phyloP scores from a whole-genome alignment of 1,140 invertebrate species.

The Bombus balteatus region DNA sequence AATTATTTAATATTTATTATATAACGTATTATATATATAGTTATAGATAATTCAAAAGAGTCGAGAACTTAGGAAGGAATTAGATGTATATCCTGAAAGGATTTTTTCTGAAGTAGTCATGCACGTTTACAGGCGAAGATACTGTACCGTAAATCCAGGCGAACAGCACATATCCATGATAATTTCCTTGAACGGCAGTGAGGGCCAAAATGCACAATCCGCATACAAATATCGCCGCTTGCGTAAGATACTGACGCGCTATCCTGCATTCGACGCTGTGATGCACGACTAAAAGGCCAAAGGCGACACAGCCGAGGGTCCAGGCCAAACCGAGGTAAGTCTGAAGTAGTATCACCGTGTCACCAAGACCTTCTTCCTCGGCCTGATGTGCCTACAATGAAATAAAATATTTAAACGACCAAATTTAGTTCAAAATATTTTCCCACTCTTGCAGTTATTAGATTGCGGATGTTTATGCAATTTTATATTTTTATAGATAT shows the following conservation, averaged over 20 bases:
- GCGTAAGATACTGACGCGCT: conserved; percentile 92
- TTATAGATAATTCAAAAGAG: no score
- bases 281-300: conserved; percentile 91
- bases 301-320: conserved; percentile 90
- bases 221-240: conserved; percentile 90
- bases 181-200: conserved; percentile 91
- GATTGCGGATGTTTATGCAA: no score
- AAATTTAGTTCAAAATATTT: no score
- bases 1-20: no score
- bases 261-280: conserved; percentile 93
- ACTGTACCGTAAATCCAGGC: conserved; percentile 90
- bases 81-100: background rate
- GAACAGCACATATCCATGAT: conserved; percentile 91
- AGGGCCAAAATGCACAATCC: conserved; percentile 91
- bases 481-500: no score
- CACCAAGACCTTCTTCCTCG: conserved; percentile 88
- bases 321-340: conserved; percentile 92
- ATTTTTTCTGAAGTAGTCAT: background rate
- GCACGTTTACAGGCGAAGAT: background rate
- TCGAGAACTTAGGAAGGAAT: no score
- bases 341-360: conserved; percentile 88
- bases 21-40: no score
- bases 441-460: no score
- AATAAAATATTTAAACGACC: background rate
- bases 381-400: conserved; percentile 87